Conservation (phyloP, 2,113 vertebrate species). For the Sceloporus tristichus region DNA sequence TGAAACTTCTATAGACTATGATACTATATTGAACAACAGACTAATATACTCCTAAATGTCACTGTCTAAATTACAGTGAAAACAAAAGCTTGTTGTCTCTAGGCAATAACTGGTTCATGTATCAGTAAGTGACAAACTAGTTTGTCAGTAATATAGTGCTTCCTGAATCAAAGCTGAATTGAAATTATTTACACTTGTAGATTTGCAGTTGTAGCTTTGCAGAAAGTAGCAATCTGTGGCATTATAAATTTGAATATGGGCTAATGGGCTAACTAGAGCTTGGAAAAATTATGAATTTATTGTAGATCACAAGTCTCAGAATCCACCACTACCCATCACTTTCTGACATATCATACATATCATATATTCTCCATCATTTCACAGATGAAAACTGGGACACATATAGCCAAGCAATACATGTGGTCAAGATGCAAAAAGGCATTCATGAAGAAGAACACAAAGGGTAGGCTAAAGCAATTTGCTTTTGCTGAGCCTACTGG, state of each 20-base stretch:
- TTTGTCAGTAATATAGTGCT: not conserved
- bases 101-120: conserved; percentile 11
- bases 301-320: too few relatives aligned
- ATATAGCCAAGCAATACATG: too few relatives aligned
- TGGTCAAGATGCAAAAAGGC: too few relatives aligned
- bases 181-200: not conserved
- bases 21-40: conserved; percentile 31
- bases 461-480: too few relatives aligned
- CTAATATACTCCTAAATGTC: conserved; percentile 31
- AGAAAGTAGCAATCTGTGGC: not conserved
- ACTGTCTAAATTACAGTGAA: conserved; percentile 2
- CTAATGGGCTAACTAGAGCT: too few relatives aligned
- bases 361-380: too few relatives aligned
- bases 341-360: too few relatives aligned
- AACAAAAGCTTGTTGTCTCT: not conserved
- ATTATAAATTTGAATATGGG: not conserved
- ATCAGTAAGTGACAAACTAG: conserved; percentile 14
- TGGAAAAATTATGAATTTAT: too few relatives aligned
- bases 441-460: too few relatives aligned
- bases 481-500: too few relatives aligned
- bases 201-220: not conserved
- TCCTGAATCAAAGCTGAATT: not conserved
- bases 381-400: too few relatives aligned
- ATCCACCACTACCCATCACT: too few relatives aligned
- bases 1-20: conserved; percentile 16